Evolutionary conservation across 2,113 vertebrate genomes (phyloP), one percentile per base, ranked within the genome.

Genomic region (Megaceryle maxima): DNA sequence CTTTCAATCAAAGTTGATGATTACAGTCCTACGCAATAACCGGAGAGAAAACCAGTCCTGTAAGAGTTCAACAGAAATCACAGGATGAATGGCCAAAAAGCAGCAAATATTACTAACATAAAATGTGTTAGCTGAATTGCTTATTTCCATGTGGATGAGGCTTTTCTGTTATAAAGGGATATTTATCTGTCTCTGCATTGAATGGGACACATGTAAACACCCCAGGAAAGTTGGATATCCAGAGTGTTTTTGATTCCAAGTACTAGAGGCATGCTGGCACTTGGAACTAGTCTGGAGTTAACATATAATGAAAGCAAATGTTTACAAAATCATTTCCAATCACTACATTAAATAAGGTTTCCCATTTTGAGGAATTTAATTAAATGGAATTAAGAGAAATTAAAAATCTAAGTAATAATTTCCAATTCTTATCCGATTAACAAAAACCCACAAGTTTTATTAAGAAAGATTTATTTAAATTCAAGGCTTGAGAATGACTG

Each of bases 301-400:
- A 97, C 96, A 94, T 97, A 96, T 97, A 97, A 97, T 96, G 88
- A 97, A 97, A 98, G 87, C 88, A 98, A 97, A 98, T 96, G 93
- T 97, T 98, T 97, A 97, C 95, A 96, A 96, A 97, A 97, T 97
- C 95, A 97, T 92, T 97, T 97, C 88, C 92, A 97, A 96, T 96
- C 81, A 97, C 94, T 92, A 96, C 95, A 97, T 98, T 97, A 97
- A 97, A 97, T 90, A 97, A 95, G 79, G 78, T 92, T 97, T 97
- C 83, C 92, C 75, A 94, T 96, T 98, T 97, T 96, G 90, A 90
- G 75, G 66, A 82, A 96, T 95, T 76, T 97, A 97, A 97, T 96
- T 88, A 98, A 97, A 98, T 64, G 97, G 87, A 96, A 97, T 96
- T 96, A 97, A 97, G 95, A 97, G 83, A 97, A 97, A 96, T 96